Evolutionary conservation across 2,797 vertebrate species (phyloP), one percentile per base, ranked within the genome.

Genomic region (Notolabrus celidotus): DNA sequence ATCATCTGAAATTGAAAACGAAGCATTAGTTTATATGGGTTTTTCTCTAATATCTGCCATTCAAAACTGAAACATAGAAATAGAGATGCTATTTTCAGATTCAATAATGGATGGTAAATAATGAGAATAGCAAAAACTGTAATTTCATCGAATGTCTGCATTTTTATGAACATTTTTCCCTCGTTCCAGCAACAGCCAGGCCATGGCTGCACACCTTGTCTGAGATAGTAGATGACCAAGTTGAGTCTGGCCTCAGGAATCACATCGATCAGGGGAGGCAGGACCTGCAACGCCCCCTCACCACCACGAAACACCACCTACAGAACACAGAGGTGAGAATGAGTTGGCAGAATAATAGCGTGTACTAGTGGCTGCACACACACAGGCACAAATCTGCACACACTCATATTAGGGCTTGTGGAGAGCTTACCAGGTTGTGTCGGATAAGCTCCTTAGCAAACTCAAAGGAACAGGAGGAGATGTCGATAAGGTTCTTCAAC

Each of bases 371-470:
- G 43, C 33, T 10, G 20, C 3, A 1, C 43, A 38, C 33, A 80
- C 42, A 58, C 55, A 17, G 3, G 23, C 53, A 36, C 20, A 66
- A 43, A 55, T 43, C 7, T 15, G 70, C 67, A 84, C 49, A 64
- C 60, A 14, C 46, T 31, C 53, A 34, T 31, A 39, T 43, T 5
- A 34, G 53, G 64, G 77, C 38, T 70, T 47, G 55, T 20, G 46
- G 72, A 58, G 52, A 60, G 62, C 88, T 96, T 87, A 97, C 97
- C 94, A 99, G 93, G 91, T 99, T 99, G 90, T 99, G 97, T 71
- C 94, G 95, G 92, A 99, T 98, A 77, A 99, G 96, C 83, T 99
- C 98, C 86, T 98, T 97, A 74, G 97, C 98, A 91, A 99, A 99
- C 90, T 99, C 97, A 89, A 98, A 98, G 23, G 96, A 97, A 19